Evolutionary conservation across 2,113 vertebrate genomes (phyloP), one percentile per base, ranked within the genome.

Genomic region (Oryzias curvinotus): DNA sequence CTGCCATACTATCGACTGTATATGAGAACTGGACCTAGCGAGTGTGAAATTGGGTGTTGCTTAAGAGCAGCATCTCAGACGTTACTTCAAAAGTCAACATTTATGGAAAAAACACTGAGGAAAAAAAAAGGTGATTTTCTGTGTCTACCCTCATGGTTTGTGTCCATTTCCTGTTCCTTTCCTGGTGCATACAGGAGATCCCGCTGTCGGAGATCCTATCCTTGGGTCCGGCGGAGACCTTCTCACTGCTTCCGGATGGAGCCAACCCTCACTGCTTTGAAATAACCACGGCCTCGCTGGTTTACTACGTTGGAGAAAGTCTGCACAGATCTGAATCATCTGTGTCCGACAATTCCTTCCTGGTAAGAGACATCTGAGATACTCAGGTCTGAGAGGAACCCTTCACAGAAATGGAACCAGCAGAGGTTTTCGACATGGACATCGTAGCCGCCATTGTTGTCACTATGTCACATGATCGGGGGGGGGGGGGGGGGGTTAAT

Each of bases 131-230:
- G 28, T 30, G 28, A 30, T 30, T 30, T 30, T 7, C 5, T 7
- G 7, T 7, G 28, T 30, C 28, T 30, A 30, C 5, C 28, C 7
- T 30, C 44, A 23, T 44, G 12, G 49, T 26, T 18, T 23, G 18
- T 10, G 3, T 30, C 4, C 1, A 5, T 16, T 41, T n/a, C 44
- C 45, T 48, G 14, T 50, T 12, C 30, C 15, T 50, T 36, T 18
- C 14, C 19, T 18, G 44, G 17, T 44, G 14, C 30, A 28, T 71
- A 52, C 85, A 99, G 97, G 97, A 99, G 91, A 98, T 99, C 71
- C 96, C 96, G 23, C 86, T 99, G 78, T 98, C 96, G 25, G 97
- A 99, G 90, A 93, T 99, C 82, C 88, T 99, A 63, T 95, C 92
- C 45, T 84, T 99, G 90, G 96, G 97, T 59, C 92, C 94, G n/a